Conservation (phyloP, 2,888 invertebrate genomes). For the Heliconius cydno region DNA sequence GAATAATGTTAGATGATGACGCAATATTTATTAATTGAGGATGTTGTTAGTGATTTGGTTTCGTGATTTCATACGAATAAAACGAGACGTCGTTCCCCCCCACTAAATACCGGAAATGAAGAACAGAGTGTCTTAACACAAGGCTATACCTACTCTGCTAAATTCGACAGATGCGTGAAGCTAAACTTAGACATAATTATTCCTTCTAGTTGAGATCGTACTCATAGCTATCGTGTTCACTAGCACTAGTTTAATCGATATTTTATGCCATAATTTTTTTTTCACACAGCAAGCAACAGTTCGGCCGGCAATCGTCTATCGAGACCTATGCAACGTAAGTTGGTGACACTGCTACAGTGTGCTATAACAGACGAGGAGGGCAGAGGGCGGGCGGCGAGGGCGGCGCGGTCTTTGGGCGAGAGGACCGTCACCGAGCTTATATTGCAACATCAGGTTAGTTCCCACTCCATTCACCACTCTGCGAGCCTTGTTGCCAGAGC, state of each 20-base stretch:
- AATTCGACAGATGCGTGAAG: too few relatives aligned
- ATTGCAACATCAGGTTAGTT: constrained; percentile 89
- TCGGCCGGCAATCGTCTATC: constrained; percentile 80
- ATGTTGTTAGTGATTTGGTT: too few relatives aligned
- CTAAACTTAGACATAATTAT: too few relatives aligned
- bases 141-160: too few relatives aligned
- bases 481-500: too few relatives aligned
- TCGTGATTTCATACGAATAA: too few relatives aligned
- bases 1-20: neutral
- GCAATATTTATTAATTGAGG: neutral
- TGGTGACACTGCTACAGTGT: constrained; percentile 96
- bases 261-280: neutral
- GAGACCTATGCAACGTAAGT: constrained; percentile 97
- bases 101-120: too few relatives aligned
- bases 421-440: constrained; percentile 97
- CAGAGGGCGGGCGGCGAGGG: constrained; percentile 89
- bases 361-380: constrained; percentile 95
- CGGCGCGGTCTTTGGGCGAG: constrained; percentile 96
- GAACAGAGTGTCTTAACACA: too few relatives aligned
- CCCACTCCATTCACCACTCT: neutral
- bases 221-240: too few relatives aligned
- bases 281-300: constrained; percentile 56
- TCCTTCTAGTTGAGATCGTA: too few relatives aligned
- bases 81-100: too few relatives aligned
- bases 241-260: neutral